These are phyloP conservation scores for Lagria hirta DNA, from an alignment of 2,888 invertebrate genomes.

Conservation along the genomic window DNA sequence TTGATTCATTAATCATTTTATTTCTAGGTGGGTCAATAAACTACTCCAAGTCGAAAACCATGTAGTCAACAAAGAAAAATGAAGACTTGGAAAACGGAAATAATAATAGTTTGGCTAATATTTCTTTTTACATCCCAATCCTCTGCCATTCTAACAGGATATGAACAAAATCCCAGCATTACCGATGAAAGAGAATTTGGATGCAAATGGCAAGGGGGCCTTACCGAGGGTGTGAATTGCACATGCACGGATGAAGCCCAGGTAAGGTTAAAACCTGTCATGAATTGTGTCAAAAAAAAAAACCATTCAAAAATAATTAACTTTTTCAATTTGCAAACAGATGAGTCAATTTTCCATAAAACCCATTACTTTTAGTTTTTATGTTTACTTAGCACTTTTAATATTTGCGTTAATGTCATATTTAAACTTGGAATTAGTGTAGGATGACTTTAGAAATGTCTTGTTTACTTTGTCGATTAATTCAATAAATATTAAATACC, in stretches of 20 bases:
- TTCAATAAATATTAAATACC: no score
- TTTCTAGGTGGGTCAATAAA: constrained; percentile 10
- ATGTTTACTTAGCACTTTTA: no score
- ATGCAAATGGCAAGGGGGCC: constrained; percentile 49
- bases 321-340: no score
- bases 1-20: constrained; percentile 4
- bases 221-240: constrained; percentile 40
- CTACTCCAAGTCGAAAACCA: constrained; percentile 8
- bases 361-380: no score
- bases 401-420: no score
- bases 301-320: no score
- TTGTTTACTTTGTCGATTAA: no score
- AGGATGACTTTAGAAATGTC: no score
- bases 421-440: no score
- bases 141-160: constrained; percentile 30
- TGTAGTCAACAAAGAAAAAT: constrained; percentile 22
- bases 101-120: constrained; percentile 18
- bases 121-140: constrained; percentile 11
- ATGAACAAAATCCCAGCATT: constrained; percentile 35
- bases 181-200: constrained; percentile 44
- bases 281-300: no score
- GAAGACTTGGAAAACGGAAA: constrained; percentile 14
- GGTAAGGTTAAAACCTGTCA: constrained; percentile 32
- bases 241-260: constrained; percentile 43
- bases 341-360: no score